phyloP scores from a whole-genome alignment of 1,140 invertebrate genomes.

The Leptestheria dahalacensis region DNA sequence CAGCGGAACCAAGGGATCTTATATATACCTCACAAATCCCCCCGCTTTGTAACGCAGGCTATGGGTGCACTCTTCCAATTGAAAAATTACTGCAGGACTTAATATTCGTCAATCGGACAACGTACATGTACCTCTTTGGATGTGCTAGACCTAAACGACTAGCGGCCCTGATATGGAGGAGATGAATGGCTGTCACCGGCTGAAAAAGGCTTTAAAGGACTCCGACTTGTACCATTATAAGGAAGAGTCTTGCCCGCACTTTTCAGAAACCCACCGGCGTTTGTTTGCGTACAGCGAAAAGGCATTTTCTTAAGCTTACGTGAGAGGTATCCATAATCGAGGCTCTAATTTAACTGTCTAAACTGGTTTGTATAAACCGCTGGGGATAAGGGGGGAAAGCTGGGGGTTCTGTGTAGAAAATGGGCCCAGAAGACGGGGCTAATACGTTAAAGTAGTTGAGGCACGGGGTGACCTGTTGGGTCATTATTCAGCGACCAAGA shows the following conservation, averaged over 20 bases:
- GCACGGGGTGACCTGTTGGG: neutral
- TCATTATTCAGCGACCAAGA: neutral
- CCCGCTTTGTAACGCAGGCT: too few relatives aligned
- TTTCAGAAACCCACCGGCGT: too few relatives aligned
- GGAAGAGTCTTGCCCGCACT: too few relatives aligned
- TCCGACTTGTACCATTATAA: too few relatives aligned
- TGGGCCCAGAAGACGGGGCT: neutral
- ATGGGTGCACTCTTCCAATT: too few relatives aligned
- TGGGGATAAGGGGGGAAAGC: neutral
- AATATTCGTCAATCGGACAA: neutral
- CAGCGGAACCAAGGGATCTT: neutral
- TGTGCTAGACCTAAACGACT: neutral
- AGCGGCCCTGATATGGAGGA: neutral
- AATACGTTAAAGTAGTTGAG: neutral
- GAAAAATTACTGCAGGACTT: neutral
- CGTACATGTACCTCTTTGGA: neutral
- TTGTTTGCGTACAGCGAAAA: too few relatives aligned
- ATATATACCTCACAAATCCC: too few relatives aligned
- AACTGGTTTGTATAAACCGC: neutral
- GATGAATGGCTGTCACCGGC: neutral
- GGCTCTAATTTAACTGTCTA: neutral
- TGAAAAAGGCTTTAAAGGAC: too few relatives aligned
- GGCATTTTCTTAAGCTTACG: too few relatives aligned
- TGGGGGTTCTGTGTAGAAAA: neutral
- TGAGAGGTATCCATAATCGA: too few relatives aligned